phyloP scores from a whole-genome alignment of 53 echinoderm and acorn worm genomes.

The Patiria pectinifera region DNA sequence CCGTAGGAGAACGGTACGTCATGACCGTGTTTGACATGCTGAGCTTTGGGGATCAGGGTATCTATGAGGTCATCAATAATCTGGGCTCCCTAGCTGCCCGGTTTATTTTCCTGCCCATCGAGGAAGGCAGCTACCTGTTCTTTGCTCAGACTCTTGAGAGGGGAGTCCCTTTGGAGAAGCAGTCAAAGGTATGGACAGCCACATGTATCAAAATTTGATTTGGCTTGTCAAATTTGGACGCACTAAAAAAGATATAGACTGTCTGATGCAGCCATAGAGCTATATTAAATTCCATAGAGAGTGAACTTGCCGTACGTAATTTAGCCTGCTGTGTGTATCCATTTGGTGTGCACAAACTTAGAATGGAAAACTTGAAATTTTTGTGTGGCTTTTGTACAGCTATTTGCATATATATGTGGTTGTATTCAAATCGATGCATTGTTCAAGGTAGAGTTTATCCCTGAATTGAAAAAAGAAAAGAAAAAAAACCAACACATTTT shows the following conservation, averaged over 20 bases:
- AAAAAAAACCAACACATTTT: no score
- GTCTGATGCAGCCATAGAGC: background rate
- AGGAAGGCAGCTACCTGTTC: slow-evolving; percentile 97
- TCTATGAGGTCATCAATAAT: slow-evolving; percentile 96
- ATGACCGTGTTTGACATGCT: slow-evolving; percentile 97
- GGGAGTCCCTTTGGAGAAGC: slow-evolving; percentile 78
- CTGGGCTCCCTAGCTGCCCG: slow-evolving; percentile 95
- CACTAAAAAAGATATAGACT: background rate
- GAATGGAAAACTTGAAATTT: no score
- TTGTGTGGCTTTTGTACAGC: no score
- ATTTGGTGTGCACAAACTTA: no score
- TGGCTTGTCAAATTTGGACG: background rate
- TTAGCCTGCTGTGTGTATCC: no score
- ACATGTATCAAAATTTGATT: background rate
- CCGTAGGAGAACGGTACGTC: slow-evolving; percentile 90
- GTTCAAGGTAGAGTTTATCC: no score
- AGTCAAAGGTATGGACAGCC: slow-evolving; percentile 78
- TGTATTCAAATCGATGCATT: no score
- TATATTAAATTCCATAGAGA: background rate
- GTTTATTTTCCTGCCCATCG: slow-evolving; percentile 96
- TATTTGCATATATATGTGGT: no score
- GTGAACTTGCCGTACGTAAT: background rate
- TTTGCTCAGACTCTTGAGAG: slow-evolving; percentile 91
- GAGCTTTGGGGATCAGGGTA: slow-evolving; percentile 94
- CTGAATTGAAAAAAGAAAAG: no score